Evolutionary conservation across 2,888 invertebrate genomes (phyloP).

Genomic region (Fabriciana adippe): DNA sequence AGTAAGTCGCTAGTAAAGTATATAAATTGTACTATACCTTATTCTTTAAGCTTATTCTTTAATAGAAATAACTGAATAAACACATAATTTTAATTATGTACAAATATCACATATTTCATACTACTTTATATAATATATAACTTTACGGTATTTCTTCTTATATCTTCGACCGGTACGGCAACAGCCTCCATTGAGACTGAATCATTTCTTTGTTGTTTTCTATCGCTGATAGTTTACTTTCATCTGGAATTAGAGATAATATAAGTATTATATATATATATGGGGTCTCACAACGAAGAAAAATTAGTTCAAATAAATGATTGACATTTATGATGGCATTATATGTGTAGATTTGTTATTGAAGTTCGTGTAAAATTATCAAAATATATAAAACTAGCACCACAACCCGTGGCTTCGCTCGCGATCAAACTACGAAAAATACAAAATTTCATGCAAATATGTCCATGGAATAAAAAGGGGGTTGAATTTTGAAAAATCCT

Average conservation of each 20-base stretch:
- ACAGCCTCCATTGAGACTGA: slow-evolving; percentile 78
- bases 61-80: not conserved
- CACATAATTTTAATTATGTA: slow-evolving; percentile 9
- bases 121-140: not conserved
- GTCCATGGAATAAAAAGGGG: no score
- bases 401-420: no score
- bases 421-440: no score
- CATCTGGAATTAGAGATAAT: slow-evolving; percentile 65
- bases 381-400: no score
- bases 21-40: not conserved
- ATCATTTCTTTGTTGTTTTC: slow-evolving; percentile 72
- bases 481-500: no score
- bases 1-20: no score
- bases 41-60: not conserved
- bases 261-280: no score
- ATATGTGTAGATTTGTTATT: not conserved
- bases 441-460: no score
- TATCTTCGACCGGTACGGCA: slow-evolving; percentile 74
- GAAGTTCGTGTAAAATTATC: no score
- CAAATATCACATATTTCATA: slow-evolving; percentile 8
- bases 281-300: no score
- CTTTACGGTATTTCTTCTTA: slow-evolving; percentile 61
- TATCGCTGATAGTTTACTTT: slow-evolving; percentile 62
- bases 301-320: no score
- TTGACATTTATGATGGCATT: no score